These are phyloP conservation scores for Pituophis catenifer DNA, from an alignment of 2,113 vertebrate species.

Conservation along the genomic window DNA sequence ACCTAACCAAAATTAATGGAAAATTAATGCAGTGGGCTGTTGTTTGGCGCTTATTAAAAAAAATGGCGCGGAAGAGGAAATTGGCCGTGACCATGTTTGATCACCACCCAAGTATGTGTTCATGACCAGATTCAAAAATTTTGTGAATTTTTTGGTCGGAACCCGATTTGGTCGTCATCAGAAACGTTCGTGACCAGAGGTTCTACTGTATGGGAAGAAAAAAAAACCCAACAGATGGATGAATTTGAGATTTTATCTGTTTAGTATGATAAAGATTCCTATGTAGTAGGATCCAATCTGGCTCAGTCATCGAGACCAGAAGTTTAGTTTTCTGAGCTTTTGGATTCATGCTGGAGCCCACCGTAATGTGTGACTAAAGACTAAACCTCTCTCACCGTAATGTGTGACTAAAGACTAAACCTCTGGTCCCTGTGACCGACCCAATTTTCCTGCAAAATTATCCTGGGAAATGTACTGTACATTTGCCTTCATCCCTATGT, in stretches of 20 bases:
- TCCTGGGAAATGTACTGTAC: neutral
- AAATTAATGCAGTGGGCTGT: no score
- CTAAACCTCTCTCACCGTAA: neutral
- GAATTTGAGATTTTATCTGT: neutral
- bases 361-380: neutral
- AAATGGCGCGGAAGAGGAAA: no score
- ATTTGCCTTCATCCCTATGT: neutral
- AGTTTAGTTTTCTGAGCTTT: neutral
- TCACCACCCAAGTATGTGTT: no score
- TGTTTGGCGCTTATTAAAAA: no score
- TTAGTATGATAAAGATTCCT: neutral
- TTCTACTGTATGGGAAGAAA: neutral
- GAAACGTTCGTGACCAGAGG: no score
- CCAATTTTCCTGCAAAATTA: neutral
- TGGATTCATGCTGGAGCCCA: neutral
- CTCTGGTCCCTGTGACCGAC: neutral
- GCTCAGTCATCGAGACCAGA: neutral
- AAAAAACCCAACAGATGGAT: neutral
- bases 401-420: neutral
- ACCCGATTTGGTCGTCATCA: no score
- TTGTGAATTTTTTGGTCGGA: no score
- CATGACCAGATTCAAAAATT: no score
- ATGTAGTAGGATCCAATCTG: neutral
- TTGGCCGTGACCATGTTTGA: no score
- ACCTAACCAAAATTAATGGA: no score